Base-by-base conservation (phyloP, 2,797 vertebrate genomes). In the Esox lucius region DNA sequence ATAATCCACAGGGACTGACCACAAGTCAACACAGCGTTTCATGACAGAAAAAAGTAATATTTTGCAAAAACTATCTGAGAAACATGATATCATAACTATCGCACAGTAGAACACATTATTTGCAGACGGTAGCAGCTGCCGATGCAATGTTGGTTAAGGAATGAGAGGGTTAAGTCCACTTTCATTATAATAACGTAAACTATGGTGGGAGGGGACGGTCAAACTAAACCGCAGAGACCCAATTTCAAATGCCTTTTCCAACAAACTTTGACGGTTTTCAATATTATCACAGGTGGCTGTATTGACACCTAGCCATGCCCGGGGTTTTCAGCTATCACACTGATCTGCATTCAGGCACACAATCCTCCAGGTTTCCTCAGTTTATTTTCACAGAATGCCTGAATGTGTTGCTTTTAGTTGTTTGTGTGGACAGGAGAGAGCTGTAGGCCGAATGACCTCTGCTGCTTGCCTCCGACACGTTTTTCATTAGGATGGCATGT, bases 241-340 rank as follows among this genome's bases (percentile, higher is more conserved):
- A 12, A 69, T 31, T 74, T 74, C 77, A 67, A 8, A 42, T 28
- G 51, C 73, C 83, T 80, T 53, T 82, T 83, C 72, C 75, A 80
- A 74, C 78, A 81, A 84, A 78, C 17, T 39, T 77, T 72, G 51
- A 79, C 28, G 62, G 59, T 61, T 53, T 53, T 71, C 4, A 70
- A 2, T 87, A 76, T 90, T 89, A 79, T 84, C 84, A 83, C 84
- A 90, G 89, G 84, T 86, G 78, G 70, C 75, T 72, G 72, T 1
- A 70, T 64, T 72, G 80, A 81, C 74, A 82, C 75, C 22, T 69
- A 82, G 83, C 85, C 79, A 79, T 53, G 81, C 82, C 82, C 74
- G 53, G 9, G 59, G 72, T 80, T 70, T 84, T n/a, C 69, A 53
- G 9, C n/a, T 69, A 24, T 74, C 77, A 79, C 80, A 68, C 76